Percentiles rank a stretch among this genome's conserved stretches.
phyloP scores from a whole-genome alignment of 1,140 invertebrate species.

The Gonioctena quinquepunctata region DNA sequence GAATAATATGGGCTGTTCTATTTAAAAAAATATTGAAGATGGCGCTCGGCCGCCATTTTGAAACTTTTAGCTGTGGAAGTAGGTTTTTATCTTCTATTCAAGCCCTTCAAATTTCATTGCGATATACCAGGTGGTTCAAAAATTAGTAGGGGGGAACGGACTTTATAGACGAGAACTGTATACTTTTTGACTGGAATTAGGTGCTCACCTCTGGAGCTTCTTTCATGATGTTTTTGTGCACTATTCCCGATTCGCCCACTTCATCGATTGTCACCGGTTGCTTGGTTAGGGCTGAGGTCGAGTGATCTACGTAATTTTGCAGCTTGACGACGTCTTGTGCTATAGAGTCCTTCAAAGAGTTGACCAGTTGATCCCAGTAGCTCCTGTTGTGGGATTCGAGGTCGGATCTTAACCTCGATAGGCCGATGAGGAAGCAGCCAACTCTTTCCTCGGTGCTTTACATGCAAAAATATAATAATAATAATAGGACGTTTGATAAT shows the following conservation, averaged over 20 bases:
- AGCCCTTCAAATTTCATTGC: too few relatives aligned
- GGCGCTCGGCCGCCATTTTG: too few relatives aligned
- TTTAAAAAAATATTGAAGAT: too few relatives aligned
- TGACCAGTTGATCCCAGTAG: slow-evolving; percentile 86
- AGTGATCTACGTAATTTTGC: slow-evolving; percentile 60
- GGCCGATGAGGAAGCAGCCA: slow-evolving; percentile 74
- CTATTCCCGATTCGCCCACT: slow-evolving; percentile 73
- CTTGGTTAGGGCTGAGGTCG: slow-evolving; percentile 64
- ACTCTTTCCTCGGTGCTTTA: slow-evolving; percentile 84
- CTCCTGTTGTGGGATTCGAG: slow-evolving; percentile 88
- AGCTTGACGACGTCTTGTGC: slow-evolving; percentile 58
- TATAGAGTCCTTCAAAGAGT: slow-evolving; percentile 73
- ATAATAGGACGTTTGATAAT: too few relatives aligned
- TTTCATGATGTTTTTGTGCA: slow-evolving; percentile 68
- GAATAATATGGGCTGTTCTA: too few relatives aligned
- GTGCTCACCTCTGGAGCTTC: slow-evolving; percentile 67
- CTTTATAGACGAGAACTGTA: too few relatives aligned
- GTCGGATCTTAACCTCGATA: slow-evolving; percentile 70
- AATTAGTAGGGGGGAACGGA: too few relatives aligned
- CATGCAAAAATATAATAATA: too few relatives aligned
- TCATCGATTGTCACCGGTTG: slow-evolving; percentile 76
- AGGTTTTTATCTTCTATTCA: too few relatives aligned
- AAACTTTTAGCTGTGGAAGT: too few relatives aligned
- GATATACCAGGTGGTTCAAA: too few relatives aligned
- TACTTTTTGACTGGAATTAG: too few relatives aligned